A percentile compares a stretch with the other conserved stretches of the same genome.
Evolutionary conservation across 1,140 invertebrate species (phyloP).

Genomic region (Pollicipes pollicipes): DNA sequence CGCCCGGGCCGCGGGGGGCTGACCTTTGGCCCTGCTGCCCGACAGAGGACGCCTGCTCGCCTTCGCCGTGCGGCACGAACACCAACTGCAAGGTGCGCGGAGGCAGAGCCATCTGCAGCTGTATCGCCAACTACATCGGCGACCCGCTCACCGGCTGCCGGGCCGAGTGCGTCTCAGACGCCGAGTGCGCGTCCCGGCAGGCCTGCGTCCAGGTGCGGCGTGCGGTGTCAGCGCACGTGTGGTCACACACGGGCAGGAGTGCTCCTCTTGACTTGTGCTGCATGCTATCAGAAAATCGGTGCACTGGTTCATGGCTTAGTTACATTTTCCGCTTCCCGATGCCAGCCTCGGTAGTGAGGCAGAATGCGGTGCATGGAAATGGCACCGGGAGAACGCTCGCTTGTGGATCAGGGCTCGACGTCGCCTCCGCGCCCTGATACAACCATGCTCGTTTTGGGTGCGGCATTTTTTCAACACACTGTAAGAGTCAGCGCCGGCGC

Average conservation of each 20-base stretch:
- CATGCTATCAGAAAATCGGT: background rate
- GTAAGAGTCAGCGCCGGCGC: too few species aligned
- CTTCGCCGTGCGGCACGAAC: conserved; percentile 56
- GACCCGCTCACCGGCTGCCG: conserved; percentile 52
- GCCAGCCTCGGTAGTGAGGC: too few species aligned
- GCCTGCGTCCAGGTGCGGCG: conserved; percentile 13
- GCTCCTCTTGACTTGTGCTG: background rate
- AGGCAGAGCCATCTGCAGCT: conserved; percentile 49
- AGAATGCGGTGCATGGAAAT: too few species aligned
- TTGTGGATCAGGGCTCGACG: too few species aligned
- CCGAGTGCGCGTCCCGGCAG: conserved; percentile 37
- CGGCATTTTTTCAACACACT: too few species aligned
- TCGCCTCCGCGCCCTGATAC: too few species aligned
- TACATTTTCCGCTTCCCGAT: too few species aligned
- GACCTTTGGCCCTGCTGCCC: too few species aligned
- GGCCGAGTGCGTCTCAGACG: conserved; percentile 56
- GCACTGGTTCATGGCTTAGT: background rate
- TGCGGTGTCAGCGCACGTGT: background rate
- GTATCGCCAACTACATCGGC: conserved; percentile 41
- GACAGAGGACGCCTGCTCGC: conserved; percentile 54
- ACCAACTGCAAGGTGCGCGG: conserved; percentile 58
- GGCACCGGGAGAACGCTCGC: too few species aligned
- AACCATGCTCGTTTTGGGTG: too few species aligned
- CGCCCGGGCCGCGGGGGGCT: too few species aligned
- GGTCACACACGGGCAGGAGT: too few species aligned